phyloP scores from a whole-genome alignment of 2,113 vertebrate species.

The Shinisaurus crocodilurus region DNA sequence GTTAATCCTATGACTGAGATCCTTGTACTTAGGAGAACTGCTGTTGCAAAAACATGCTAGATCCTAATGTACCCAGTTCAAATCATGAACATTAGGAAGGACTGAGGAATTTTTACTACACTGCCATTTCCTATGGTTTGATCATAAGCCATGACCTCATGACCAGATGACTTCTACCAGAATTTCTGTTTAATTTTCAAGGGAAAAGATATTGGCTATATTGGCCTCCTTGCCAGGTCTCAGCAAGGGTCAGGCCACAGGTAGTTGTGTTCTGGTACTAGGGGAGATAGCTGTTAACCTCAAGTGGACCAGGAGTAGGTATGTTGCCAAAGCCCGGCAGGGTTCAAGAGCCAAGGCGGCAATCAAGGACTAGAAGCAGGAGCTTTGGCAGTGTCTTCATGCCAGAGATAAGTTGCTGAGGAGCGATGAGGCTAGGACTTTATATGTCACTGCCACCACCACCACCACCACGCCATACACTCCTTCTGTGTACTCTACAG shows the following conservation, averaged over 20 bases:
- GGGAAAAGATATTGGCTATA: neutral
- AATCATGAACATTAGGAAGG: no score
- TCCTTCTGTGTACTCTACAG: neutral
- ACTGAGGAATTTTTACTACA: no score
- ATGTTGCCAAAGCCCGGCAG: neutral
- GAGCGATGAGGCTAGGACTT: neutral
- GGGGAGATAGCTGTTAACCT: neutral
- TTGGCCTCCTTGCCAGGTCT: no score
- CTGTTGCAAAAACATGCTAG: no score
- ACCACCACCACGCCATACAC: neutral
- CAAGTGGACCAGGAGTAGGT: neutral
- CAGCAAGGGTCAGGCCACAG: neutral
- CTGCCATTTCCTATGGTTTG: neutral
- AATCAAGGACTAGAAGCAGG: neutral
- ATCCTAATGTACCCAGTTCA: no score
- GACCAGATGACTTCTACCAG: neutral
- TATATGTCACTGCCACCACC: no score
- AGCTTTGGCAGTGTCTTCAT: neutral
- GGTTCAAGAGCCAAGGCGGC: neutral
- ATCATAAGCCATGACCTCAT: neutral
- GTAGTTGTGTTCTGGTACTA: neutral
- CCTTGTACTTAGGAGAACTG: neutral
- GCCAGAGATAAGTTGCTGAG: neutral
- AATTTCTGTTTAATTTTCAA: neutral
- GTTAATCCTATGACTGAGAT: neutral